Evolutionary conservation across 2,797 vertebrate genomes (phyloP), one percentile per base, ranked within the genome.

Genomic region (Pampus argenteus): DNA sequence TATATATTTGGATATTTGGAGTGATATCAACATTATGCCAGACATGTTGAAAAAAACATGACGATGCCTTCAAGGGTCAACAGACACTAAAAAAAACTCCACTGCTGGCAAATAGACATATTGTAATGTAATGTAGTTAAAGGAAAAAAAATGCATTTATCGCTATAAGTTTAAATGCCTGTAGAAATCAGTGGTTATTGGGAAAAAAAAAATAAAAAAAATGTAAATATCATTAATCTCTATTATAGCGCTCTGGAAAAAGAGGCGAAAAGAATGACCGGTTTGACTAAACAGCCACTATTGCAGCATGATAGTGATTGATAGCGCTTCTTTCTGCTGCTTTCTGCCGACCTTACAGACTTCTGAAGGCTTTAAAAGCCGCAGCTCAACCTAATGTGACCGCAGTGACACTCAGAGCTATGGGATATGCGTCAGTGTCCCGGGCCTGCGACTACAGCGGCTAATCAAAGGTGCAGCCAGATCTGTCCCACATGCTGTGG

Each of bases 401-500:
- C 75, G 44, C 83, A 82, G 86, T 85, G 89, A 90, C 81, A 90
- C 81, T 83, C 67, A 42, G 55, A 79, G 63, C 73, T 48, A 77
- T 38, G 77, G 76, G 74, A 82, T 71, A 64, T 90, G 77, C 36
- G 69, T 88, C 87, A 87, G 77, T 67, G 79, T 87, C 86, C 82
- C 13, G 65, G 71, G 62, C 66, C 76, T 64, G 72, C 5, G 63
- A 84, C 77, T 79, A 48, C 36, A 15, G 71, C 17, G 52, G 68
- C 75, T 68, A 88, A 88, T 89, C 84, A 88, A 80, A 86, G 86
- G 76, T 85, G 72, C 67, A 81, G 85, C 79, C 66, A 84, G 79
- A 84, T 87, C 66, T 66, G 74, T 83, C 83, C 86, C 83, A 86
- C 86, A 88, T 84, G 89, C 82, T 88, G 86, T 47, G 84, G 80